Base-by-base conservation (phyloP, 2,113 vertebrate genomes). In the Larimichthys crocea region DNA sequence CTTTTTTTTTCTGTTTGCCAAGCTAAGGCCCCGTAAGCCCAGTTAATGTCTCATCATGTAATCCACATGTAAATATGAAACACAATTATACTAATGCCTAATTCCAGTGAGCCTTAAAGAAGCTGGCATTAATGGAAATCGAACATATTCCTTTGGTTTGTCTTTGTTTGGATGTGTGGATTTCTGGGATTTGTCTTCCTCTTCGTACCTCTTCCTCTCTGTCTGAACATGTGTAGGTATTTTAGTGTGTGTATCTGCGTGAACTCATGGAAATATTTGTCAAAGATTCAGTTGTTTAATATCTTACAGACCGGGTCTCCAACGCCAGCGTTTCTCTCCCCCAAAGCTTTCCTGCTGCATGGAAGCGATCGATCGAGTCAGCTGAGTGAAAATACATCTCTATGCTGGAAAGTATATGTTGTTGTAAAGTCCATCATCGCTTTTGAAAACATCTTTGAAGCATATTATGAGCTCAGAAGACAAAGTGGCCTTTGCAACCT, bases 251-350 rank as follows among this genome's bases (percentile, higher is more conserved):
- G 53, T 70, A 0, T 80, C 5, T 52, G 74, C 4, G 12, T 81
- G 69, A 87, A 84, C 79, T 88, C 86, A 71, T 89, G 85, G 85
- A 88, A 89, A 86, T 73, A 91, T 86, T 88, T 82, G 46, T 86
- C 60, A 83, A 68, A 56, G 57, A 55, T 83, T 80, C 73, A 66
- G 79, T 62, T 64, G 72, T 80, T 66, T 89, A 86, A 86, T 86
- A 77, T 90, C 70, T 81, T 81, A 19, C 86, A 85, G 86, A 76
- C 76, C 4, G 5, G 57, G 17, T 10, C 53, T 81, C 44, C 24
- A 55, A 76, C 79, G 20, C 42, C 31, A 12, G 48, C 1, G 1
- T 61, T 80, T 68, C 35, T n/a, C 46, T 79, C 24, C 50, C 31
- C 49, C 24, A 64, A 65, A 72, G 46, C 49, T 48, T 66, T 42